Evolutionary conservation across 2,113 vertebrate species (phyloP), one percentile per base, ranked within the genome.

Genomic region (Hippocampus abdominalis): DNA sequence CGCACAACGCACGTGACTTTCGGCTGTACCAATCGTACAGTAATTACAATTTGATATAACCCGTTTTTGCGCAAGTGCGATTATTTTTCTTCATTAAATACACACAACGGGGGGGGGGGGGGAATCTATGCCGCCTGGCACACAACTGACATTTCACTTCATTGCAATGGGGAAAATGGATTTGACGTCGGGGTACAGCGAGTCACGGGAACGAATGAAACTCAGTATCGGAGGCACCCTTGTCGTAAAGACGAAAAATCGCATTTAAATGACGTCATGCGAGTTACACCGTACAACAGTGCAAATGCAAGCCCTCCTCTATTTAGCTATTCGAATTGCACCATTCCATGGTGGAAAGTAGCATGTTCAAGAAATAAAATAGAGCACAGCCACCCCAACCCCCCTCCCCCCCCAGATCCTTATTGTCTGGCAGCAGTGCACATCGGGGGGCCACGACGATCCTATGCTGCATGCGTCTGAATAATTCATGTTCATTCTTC

Each of bases 401-500:
- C n/a, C n/a, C n/a, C n/a, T n/a, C n/a, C n/a, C n/a, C n/a, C 42
- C n/a, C 44, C 21, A 73, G 75, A 29, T 56, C 46, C 54, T 67
- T 54, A 66, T 74, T 81, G 68, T 75, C 73, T 16, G 69, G 70
- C 53, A 64, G 69, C 75, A 13, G 2, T 46, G 73, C 78, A 76
- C 82, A 84, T 84, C 73, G 74, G 66, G 13, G 53, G 61, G 64
- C 62, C 73, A 70, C 66, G 73, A 4, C 80, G 84, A 84, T 87
- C 79, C 74, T 69, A 71, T 84, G 83, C 89, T 77, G 74, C 85
- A 77, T 76, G 80, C n/a, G 67, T 39, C 73, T 91, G 82, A 89
- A 91, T 90, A 73, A 90, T 91, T 89, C 78, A 89, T 83, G 11
- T 73, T 21, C 77, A 74, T 81, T 74, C 80, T 85, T 86, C 86